Evolutionary conservation across 2,113 vertebrate genomes (phyloP), one percentile per base, ranked within the genome.

Genomic region (Labeo rohita): DNA sequence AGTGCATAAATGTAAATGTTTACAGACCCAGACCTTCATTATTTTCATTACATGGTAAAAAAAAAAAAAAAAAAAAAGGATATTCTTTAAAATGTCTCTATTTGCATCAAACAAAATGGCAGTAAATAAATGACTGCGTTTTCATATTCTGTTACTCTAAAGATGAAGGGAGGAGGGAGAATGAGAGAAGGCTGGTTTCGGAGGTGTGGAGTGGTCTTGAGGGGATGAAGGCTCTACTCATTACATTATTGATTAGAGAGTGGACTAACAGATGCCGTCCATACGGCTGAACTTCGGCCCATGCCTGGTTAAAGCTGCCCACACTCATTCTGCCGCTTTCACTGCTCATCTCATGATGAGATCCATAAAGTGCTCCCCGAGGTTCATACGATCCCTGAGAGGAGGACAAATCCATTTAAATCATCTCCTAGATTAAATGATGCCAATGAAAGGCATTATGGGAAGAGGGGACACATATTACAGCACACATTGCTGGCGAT

Each of bases 201-300:
- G 34, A 52, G 80, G 54, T 66, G 79, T 52, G 21, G 36, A 65
- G 59, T 82, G 79, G 59, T 66, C 81, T 87, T 65, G 34, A 49
- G 81, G 80, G 73, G 39, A 45, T 8, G 52, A 72, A 75, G 70
- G 74, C 65, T 86, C 88, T 89, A 84, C 89, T 90, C 89, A 83
- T 92, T 95, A 93, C 91, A 92, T 93, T 95, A 96, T 95, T 95
- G 95, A 95, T 95, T 90, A 88, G 88, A 90, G 90, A 92, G 89
- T 92, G 91, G 92, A 88, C 90, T 88, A 90, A 85, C 89, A 89
- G 88, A 89, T 87, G 83, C 90, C 88, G 89, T 45, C 39, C 78
- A 80, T 80, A 80, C 90, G 92, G 89, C 92, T 93, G 92, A 91
- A 28, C 49, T 12, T 56, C 74, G 86, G 89, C 89, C 66, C 54